These are phyloP conservation scores for Trachemys scripta DNA, from an alignment of 2,113 vertebrate genomes.

Conservation along the genomic window DNA sequence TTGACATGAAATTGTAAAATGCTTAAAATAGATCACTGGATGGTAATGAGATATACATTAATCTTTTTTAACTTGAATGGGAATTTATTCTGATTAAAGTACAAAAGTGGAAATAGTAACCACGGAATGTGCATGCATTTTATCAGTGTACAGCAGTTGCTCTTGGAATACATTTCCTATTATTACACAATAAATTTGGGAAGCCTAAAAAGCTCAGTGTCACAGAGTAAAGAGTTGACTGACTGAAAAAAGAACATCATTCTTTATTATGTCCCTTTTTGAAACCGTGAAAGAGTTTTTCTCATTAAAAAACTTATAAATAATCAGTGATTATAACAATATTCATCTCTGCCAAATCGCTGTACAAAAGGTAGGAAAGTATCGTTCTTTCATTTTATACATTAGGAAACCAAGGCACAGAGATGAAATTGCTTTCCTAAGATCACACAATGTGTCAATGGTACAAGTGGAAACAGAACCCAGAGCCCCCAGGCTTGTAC, in stretches of 20 bases:
- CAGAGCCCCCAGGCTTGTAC: not conserved
- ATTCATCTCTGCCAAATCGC: not conserved
- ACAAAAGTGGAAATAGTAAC: constrained; percentile 6
- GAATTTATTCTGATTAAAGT: constrained; percentile 22
- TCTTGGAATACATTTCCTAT: constrained; percentile 43
- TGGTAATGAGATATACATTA: constrained; percentile 26
- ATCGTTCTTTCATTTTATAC: not conserved
- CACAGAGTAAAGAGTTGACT: constrained; percentile 14
- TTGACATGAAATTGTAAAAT: not conserved
- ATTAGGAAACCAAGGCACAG: not conserved
- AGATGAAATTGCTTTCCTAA: not conserved
- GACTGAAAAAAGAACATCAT: not conserved
- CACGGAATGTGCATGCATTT: constrained; percentile 2
- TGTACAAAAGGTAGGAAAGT: not conserved
- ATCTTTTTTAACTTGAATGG: constrained; percentile 38
- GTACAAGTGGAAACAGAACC: not conserved
- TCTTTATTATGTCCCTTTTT: constrained; percentile 43
- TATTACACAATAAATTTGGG: constrained; percentile 47
- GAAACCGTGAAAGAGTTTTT: constrained; percentile 2
- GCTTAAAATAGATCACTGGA: constrained; percentile 52
- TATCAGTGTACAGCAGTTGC: constrained; percentile 20
- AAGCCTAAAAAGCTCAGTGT: constrained; percentile 20
- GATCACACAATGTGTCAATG: not conserved
- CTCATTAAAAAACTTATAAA: not conserved
- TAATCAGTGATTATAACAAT: constrained; percentile 46